Base-by-base conservation (phyloP, 2,797 vertebrate species). In the Distichodus sexfasciatus region DNA sequence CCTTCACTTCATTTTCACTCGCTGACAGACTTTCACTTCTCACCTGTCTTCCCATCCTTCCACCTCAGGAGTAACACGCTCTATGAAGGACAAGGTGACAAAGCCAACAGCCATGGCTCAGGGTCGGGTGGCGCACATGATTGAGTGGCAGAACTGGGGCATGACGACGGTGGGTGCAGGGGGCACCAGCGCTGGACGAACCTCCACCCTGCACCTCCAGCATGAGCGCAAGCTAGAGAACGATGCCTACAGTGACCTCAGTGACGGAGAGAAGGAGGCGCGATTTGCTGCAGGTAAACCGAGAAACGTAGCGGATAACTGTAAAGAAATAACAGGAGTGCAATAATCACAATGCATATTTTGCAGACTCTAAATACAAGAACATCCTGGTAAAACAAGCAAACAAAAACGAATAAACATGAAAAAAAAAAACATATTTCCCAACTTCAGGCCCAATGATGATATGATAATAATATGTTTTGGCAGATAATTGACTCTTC, bases 91-190 rank as follows among this genome's bases (percentile, higher is more conserved):
- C 83, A 92, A 96, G 3, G 96, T 99, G 77, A 99, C 97, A 11
- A 99, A 99, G 83, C 97, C 97, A 36, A 99, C 97, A 0, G 93
- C 91, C 57, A 95, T 99, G 95, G 97, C 96, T 1, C 94, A 95
- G 78, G 97, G 97, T 28, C 94, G 95, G 0, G 95, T 99, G 31
- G 97, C 97, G 7, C 97, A 99, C 87, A 99, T 99, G 97, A 97
- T 99, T 0, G 97, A 99, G 71, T 99, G 97, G 97, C 97, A 99
- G 78, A 97, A 95, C 83, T 98, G 97, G 97, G 93, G 93, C 59
- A 95, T 98, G 83, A 81, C 86, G 1, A 93, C 90, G 0, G 94
- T 96, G 24, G 94, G 94, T 2, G 85, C 91, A 0, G 94, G 95
- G 6, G 92, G 92, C 11, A 75, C 87, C 4, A 89, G 88, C 0